Evolutionary conservation across 2,888 invertebrate species (phyloP).

Genomic region (Thereva nobilitata): DNA sequence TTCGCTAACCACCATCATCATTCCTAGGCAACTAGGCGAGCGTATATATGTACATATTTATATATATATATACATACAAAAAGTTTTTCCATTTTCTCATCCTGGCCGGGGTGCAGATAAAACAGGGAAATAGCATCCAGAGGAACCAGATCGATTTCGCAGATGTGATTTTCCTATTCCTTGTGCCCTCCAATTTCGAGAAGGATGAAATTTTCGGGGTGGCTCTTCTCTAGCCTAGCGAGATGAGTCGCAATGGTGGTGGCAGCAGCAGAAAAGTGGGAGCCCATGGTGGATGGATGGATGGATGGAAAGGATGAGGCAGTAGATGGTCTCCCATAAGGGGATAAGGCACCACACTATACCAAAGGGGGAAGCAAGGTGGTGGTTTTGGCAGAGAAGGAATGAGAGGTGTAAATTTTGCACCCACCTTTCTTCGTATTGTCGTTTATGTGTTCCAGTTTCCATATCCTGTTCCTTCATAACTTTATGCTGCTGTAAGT

Average conservation of each 20-base stretch:
- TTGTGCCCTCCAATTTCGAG: neutral
- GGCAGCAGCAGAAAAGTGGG: neutral
- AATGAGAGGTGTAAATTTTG: constrained; percentile 25
- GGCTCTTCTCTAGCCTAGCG: neutral
- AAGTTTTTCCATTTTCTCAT: constrained; percentile 29
- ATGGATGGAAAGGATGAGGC: neutral
- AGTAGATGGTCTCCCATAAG: neutral
- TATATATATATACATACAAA: neutral
- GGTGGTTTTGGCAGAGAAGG: no score
- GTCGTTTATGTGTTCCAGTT: constrained; percentile 25
- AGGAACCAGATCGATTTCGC: constrained; percentile 33
- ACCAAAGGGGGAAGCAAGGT: neutral
- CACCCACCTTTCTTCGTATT: constrained; percentile 18
- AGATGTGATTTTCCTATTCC: constrained; percentile 33
- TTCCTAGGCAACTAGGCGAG: constrained; percentile 29
- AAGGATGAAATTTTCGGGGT: neutral
- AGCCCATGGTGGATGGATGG: neutral
- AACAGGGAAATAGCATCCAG: constrained; percentile 28
- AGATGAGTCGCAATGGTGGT: neutral
- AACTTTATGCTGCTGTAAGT: constrained; percentile 23
- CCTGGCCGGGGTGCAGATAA: constrained; percentile 21
- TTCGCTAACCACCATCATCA: constrained; percentile 12
- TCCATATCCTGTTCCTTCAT: constrained; percentile 28
- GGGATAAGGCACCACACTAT: neutral
- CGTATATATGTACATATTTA: neutral